Evolutionary conservation across 2,113 vertebrate genomes (phyloP), one percentile per base, ranked within the genome.

Genomic region (Ornithorhynchus anatinus): DNA sequence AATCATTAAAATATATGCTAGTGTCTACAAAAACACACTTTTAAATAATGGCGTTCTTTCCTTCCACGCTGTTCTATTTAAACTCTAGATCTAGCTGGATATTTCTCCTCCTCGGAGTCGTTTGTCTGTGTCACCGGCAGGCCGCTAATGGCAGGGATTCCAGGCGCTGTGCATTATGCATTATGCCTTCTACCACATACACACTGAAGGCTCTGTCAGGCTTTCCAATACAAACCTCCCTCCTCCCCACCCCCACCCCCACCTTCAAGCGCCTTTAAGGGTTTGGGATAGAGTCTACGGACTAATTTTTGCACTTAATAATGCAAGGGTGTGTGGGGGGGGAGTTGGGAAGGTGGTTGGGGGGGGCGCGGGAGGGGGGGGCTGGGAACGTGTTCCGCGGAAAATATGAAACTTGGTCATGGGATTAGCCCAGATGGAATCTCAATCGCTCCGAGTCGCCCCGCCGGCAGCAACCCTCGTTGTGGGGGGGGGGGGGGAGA

Each of bases 1-100:
- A 90, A 90, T 92, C 89, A 91, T 92, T 89, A 90, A 90, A 91
- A 89, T 88, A 89, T 86, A 91, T 89, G 88, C 87, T 69, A 82
- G 79, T 88, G 89, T 82, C 86, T 78, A 84, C 91, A 84, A 88
- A 92, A 87, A 89, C 90, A 86, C 83, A 90, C 89, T 90, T 89
- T 89, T 88, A 87, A 87, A 87, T 89, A 89, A 86, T 88, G 87
- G 84, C 83, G 75, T 85, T 90, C 83, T 66, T 81, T 79, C 80
- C 75, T 83, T 89, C 70, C 80, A 73, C 62, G 54, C 81, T 84
- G 77, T 86, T 87, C 33, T 68, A 84, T 86, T 85, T 79, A 79
- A 91, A 89, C 79, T 88, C 62, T 44, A 76, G 78, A 89, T 84
- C 66, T 48, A 9, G 77, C 80, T 71, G 76, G 74, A 80, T 79